Evolutionary conservation across 2,797 vertebrate genomes (phyloP), one percentile per base, ranked within the genome.

Genomic region (Erethizon dorsatum): DNA sequence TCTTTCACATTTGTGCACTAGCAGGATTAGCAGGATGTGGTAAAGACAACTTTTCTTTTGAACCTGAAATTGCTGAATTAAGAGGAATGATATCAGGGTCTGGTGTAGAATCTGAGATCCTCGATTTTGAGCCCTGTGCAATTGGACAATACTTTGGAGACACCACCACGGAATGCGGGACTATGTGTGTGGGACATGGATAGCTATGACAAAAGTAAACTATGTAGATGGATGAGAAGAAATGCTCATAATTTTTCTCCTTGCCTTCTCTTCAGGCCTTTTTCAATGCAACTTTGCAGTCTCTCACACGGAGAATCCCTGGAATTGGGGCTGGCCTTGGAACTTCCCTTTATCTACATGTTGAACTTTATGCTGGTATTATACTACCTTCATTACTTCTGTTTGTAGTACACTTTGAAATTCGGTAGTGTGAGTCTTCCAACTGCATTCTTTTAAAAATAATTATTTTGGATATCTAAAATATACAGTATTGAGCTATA

Each of bases 321-420:
- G 61, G 22, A 28, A 57, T 88, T 65, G 75, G 28, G 4, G 2
- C 20, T 20, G 59, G 26, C 2, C 12, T 71, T 41, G 14, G 6
- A 65, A 56, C n/a, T 89, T 61, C 13, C 54, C 84, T 10, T 52
- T 4, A 56, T 54, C 6, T n/a, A 22, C 2, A 2, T 13, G 12
- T 94, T 22, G 77, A 57, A 85, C 37, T 47, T 65, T 67, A 37
- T 9, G 17, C 20, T 17, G 50, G 37, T 22, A 20, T 13, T 17
- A 52, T 3, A 22, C 22, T 69, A 22, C 41, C 57, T 92, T 63
- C 33, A n/a, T 26, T 57, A 17, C 33, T n/a, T 3, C 33, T 57
- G 3, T 69, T 84, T 67, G 2, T 31, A 79, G 24, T 75, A 52
- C 52, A 28, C 73, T 87, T 79, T 87, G 57, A 97, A 90, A 90